Evolutionary conservation across 2,888 invertebrate genomes (phyloP).

Genomic region (Chrysina gloriosa): DNA sequence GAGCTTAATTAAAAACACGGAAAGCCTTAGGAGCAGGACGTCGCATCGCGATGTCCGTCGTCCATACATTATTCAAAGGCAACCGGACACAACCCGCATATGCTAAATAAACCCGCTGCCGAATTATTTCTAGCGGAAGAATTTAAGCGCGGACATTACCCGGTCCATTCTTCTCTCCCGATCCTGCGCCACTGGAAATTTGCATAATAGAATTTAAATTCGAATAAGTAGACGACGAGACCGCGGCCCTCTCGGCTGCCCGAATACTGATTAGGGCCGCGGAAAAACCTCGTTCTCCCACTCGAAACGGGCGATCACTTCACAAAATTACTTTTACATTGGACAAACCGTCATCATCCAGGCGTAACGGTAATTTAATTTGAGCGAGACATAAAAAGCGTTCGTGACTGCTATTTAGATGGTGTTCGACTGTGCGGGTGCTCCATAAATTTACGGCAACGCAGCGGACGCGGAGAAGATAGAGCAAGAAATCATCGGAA

Average conservation of each 20-base stretch:
- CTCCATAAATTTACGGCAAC: neutral
- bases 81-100: neutral
- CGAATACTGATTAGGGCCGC: constrained; percentile 24
- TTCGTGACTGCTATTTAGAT: constrained; percentile 36
- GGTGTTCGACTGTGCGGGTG: constrained; percentile 9
- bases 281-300: constrained; percentile 11
- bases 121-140: constrained; percentile 13
- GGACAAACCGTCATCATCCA: constrained; percentile 37
- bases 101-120: neutral
- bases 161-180: neutral
- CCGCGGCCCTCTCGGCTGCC: constrained; percentile 9
- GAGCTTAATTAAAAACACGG: too few species aligned
- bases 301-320: constrained; percentile 23
- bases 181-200: constrained; percentile 30
- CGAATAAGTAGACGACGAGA: constrained; percentile 30
- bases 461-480: neutral
- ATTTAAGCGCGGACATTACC: constrained; percentile 10
- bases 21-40: too few species aligned
- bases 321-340: constrained; percentile 36
- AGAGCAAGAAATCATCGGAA: neutral
- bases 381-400: constrained; percentile 35
- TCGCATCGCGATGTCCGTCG: too few species aligned
- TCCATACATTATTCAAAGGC: neutral
- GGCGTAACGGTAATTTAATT: constrained; percentile 38
- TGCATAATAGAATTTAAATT: constrained; percentile 37